These are phyloP conservation scores for Echinops telfairi DNA, from an alignment of 2,113 vertebrate species.

Conservation along the genomic window DNA sequence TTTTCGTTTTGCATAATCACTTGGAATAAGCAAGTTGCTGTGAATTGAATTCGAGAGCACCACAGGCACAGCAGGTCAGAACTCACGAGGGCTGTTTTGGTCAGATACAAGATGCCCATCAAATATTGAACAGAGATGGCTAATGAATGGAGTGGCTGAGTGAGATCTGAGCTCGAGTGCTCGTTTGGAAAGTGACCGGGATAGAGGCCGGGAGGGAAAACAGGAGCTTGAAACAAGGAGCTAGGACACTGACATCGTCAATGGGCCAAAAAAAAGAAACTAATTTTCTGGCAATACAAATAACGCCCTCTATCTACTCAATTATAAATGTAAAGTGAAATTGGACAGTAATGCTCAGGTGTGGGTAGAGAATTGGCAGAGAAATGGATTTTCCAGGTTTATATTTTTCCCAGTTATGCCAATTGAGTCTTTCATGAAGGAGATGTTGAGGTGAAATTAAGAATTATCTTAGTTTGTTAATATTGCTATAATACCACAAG, in stretches of 20 bases:
- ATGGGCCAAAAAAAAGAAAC: background rate
- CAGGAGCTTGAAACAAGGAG: background rate
- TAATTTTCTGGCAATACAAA: background rate
- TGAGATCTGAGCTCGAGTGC: no score
- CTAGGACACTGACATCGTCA: background rate
- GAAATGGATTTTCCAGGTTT: background rate
- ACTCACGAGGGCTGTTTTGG: background rate
- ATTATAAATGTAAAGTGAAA: slow-evolving; percentile 17
- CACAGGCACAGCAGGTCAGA: background rate
- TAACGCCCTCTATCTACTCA: background rate
- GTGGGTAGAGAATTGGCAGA: background rate
- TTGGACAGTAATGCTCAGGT: background rate
- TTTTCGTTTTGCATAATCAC: background rate
- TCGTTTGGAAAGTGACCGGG: background rate
- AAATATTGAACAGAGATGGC: background rate
- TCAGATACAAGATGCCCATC: background rate
- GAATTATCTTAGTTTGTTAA: background rate
- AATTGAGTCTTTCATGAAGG: background rate
- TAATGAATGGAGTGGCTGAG: no score
- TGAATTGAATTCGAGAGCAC: background rate
- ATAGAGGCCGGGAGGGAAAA: background rate
- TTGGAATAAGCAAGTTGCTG: background rate
- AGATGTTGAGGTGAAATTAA: background rate
- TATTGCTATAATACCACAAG: background rate
- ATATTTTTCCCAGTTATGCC: background rate